A percentile compares a stretch with the other conserved stretches of the same genome.
These are phyloP conservation scores for Lontra canadensis DNA, from an alignment of 2,113 vertebrate genomes.

Conservation along the genomic window DNA sequence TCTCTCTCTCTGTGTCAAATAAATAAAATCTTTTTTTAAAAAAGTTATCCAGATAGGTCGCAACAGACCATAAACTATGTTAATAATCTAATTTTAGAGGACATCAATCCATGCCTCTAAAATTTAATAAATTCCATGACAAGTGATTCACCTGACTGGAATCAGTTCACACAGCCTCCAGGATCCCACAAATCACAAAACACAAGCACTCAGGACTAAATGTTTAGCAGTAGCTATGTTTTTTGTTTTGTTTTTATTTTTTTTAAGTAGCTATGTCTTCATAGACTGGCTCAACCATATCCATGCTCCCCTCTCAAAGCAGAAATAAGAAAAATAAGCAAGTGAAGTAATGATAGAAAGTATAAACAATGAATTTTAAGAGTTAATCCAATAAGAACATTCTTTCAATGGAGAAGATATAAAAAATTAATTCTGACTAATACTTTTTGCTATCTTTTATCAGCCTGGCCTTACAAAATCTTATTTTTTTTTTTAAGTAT, in stretches of 20 bases:
- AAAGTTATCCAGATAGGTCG: background rate
- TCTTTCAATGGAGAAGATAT: slow-evolving; percentile 3
- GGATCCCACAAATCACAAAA: background rate
- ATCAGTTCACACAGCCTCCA: background rate
- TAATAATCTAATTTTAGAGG: background rate
- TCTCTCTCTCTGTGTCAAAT: background rate
- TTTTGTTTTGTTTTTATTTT: background rate
- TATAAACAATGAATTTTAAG: background rate
- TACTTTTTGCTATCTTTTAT: background rate
- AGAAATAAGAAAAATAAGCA: slow-evolving; percentile 21
- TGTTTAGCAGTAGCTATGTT: background rate
- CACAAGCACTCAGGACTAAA: background rate
- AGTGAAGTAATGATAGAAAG: background rate
- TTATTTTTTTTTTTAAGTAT: too few species aligned
- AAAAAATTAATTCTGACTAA: slow-evolving; percentile 13
- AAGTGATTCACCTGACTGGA: background rate
- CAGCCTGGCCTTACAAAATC: background rate
- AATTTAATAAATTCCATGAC: background rate
- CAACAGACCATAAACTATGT: background rate
- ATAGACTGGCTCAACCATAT: background rate
- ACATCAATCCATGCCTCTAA: background rate
- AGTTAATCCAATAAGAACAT: background rate
- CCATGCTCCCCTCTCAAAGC: background rate
- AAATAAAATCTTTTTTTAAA: background rate
- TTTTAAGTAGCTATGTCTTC: background rate